These are phyloP conservation scores for Antedon bifida DNA, from an alignment of 35 echinoderm and acorn worm species.

Conservation along the genomic window DNA sequence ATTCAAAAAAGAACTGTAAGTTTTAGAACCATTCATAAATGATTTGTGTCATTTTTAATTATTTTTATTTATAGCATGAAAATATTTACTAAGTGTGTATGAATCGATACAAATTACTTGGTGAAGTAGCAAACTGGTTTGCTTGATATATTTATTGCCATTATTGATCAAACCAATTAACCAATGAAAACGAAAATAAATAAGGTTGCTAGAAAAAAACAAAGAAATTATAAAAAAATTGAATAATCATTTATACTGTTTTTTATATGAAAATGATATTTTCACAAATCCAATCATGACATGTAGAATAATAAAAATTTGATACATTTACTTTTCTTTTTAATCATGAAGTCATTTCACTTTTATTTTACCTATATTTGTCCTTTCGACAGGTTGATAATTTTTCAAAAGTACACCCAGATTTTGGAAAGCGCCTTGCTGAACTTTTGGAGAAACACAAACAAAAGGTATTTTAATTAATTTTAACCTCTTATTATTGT, in stretches of 20 bases:
- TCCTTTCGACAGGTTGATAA: constrained; percentile 34
- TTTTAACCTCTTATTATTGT: background rate
- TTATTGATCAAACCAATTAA: too few species aligned
- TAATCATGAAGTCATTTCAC: background rate
- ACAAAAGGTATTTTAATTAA: constrained; percentile 12
- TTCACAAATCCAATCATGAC: too few species aligned
- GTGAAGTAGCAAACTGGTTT: too few species aligned
- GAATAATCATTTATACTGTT: too few species aligned
- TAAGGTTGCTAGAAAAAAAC: too few species aligned
- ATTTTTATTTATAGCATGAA: background rate
- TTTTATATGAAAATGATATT: too few species aligned
- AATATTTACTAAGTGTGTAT: too few species aligned
- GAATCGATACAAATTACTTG: background rate
- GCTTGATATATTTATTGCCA: too few species aligned
- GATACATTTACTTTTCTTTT: too few species aligned
- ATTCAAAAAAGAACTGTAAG: constrained; percentile 78
- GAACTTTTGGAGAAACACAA: constrained; percentile 53
- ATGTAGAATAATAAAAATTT: too few species aligned
- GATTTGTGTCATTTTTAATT: background rate
- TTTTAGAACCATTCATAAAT: background rate
- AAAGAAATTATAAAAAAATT: too few species aligned
- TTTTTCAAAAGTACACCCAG: constrained; percentile 39
- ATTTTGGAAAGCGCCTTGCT: constrained; percentile 52
- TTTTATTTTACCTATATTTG: background rate
- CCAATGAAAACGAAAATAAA: too few species aligned